Base-by-base conservation (phyloP, 2,797 vertebrate genomes). In the Sebastolobus alascanus region DNA sequence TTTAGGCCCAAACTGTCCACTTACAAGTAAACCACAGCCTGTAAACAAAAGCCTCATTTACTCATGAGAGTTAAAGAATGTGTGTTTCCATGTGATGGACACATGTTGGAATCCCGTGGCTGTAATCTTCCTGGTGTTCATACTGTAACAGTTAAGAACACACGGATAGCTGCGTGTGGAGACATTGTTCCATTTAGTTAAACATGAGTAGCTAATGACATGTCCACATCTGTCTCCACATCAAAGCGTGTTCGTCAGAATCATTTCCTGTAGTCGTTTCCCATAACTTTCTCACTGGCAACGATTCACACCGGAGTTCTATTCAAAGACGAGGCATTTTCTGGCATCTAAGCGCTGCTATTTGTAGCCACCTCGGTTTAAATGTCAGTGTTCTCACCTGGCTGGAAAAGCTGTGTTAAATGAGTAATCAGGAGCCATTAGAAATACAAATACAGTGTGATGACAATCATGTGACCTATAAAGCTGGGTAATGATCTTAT, bases 151-250 rank as follows among this genome's bases (percentile, higher is more conserved):
- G 31, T 56, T 18, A 55, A 22, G 3, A 54, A 69, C 22, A 40
- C 20, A 38, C 0, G 1, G 63, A 40, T 0, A 0, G 43, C 16
- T 46, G 43, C 43, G 63, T 67, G 25, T 11, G 43, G n/a, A 77
- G 8, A 71, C 18, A 1, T 31, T 8, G 2, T 68, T 54, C 54
- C 31, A 18, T 40, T 50, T n/a, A n/a, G 33, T 63, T 31, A 14
- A 66, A 55, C 50, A 70, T 20, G 22, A 61, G 22, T 29, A 54
- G 60, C 9, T 27, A 50, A 50, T 56, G 60, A 66, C 68, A 59
- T 52, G 40, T 60, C 27, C 65, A 79, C 38, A 71, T 76, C 72
- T 68, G 73, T 80, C 35, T 73, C 54, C 40, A 56, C 52, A 54
- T 40, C 35, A 65, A 43, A 50, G 33, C 38, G n/a, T 13, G 61